Base-by-base conservation (phyloP, 1,140 invertebrate genomes). In the Drosophila serrata region DNA sequence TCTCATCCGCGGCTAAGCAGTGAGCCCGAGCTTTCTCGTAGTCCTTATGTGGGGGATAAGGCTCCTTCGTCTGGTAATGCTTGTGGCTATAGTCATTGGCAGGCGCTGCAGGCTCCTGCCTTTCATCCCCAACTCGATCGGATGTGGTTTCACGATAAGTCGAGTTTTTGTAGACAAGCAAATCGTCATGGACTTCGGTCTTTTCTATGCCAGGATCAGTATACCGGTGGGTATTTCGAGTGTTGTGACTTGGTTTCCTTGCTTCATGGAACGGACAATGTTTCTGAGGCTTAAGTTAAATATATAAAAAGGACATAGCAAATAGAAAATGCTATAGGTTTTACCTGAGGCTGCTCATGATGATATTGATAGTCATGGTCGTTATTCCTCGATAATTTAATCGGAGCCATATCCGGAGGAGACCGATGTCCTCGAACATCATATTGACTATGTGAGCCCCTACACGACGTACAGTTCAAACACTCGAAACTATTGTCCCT, bases 111-210 rank as follows among this genome's bases (percentile, higher is more conserved):
- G 17, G 9, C 11, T 4, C 15, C 46, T 2, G 31, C 24, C 9
- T 15, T 0, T 29, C 35, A 11, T 45, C 33, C 1, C 33, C 31
- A 24, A 15, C 6, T n/a, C 15, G 22, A 19, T 48, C 48, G 6
- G 70, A 75, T 1, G 51, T 13, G 11, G 37, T 1, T 6, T 13
- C 17, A 29, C 22, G 27, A 42, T 4, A 75, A 7, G 2, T 5
- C 0, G 9, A 1, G 6, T 75, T 75, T 13, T 51, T 75, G 29
- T 57, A 75, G 17, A 74, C 3, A 1, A 75, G 0, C 0, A 15
- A 22, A 27, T 75, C 69, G 6, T n/a, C 49, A 4, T 11, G 35
- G 12, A 22, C 29, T 0, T 22, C 48, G 6, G 19, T 13, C 2
- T 39, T 37, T 13, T 64, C 37, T 9, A 6, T 15, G 0, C 4